Base-by-base conservation (phyloP, 2,888 invertebrate genomes). In the Cynaeus angustus region DNA sequence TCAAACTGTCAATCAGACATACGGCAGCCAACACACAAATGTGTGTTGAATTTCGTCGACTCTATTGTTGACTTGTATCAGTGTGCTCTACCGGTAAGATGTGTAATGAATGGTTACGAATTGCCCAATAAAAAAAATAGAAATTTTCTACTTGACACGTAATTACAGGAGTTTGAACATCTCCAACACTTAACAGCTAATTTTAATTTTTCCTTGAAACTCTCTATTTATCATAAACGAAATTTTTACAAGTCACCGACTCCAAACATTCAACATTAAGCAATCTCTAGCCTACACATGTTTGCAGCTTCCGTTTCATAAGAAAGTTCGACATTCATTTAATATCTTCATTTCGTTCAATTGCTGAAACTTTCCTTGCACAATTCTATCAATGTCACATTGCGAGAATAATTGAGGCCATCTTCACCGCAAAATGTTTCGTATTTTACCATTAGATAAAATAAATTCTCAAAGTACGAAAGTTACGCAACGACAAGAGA, bases 381-480 rank as follows among this genome's bases (percentile, higher is more conserved):
- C 16, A 52, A n/a, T 7, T 30, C 30, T 10, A 26, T 52, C 33
- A 30, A 13, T 30, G 52, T 30, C 52, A 12, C 10, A n/a, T n/a
- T n/a, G n/a, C n/a, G n/a, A 21, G 16, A 4, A n/a, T 9, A 52
- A 52, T 52, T 30, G 52, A 26, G 52, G 52, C 52, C 52, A 28
- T 52, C n/a, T 52, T 21, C 12, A 43, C 9, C 8, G 46, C 5
- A 46, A 58, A 58, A 43, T 58, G 26, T 43, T 6, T 41, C 53
- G 14, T 6, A 16, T 12, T 21, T 46, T 46, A 33, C 33, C n/a
- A n/a, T n/a, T 9, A 33, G 33, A 33, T 33, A 33, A 33, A 33
- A 55, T 38, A 55, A 38, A 21, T 55, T 55, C 14, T 55, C 53
- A n/a, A 14, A 53, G 53, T 46, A 46, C 46, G 16, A 38, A 37